Evolutionary conservation across 92 coral and sea anemone species (phyloP), one percentile per base, ranked within the genome.

Genomic region (Paragorgia papillata): DNA sequence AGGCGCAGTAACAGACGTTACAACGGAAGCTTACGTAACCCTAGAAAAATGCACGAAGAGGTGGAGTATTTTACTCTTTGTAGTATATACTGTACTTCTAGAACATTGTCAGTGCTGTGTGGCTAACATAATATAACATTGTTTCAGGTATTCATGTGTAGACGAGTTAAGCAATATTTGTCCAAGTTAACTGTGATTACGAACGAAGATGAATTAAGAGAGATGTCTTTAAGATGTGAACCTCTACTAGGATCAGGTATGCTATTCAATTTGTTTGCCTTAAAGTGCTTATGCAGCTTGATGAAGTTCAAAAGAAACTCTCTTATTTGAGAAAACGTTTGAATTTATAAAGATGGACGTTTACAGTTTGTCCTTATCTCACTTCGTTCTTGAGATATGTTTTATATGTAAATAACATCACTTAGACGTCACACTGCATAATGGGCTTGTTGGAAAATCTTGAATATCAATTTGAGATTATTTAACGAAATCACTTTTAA

Each of bases 31-130:
- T 69, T 87, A 67, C 97, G 84, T 54, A 91, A 89, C 59, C 97
- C 99, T 1, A 86, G 88, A 68, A 89, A 87, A 80, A 87, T 89
- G 89, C 92, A 89, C 74, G 99, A 95, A 73, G 99, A 95, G 97
- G 99, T 95, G 63, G 1, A 2, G 2, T 3, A 57, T 32, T 10
- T 7, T 51, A 26, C 1, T 51, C 10, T 26, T 0, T 51, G 24
- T 51, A n/a, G 58, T 51, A 22, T 32, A 22, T 59, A 32, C 33
- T 26, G 12, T 59, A 4, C 26, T 59, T 59, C 31, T 1, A n/a
- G 3, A 24, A 24, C 6, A 5, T 61, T 10, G 54, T 19, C 18
- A 17, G 2, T 21, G 15, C 20, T 24, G n/a, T n/a, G n/a, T n/a
- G n/a, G 44, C 55, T 40, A 74, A 6, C 32, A 59, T 43, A 60